Conservation (phyloP, 1,140 invertebrate species). For the Harpegnathos saltator region DNA sequence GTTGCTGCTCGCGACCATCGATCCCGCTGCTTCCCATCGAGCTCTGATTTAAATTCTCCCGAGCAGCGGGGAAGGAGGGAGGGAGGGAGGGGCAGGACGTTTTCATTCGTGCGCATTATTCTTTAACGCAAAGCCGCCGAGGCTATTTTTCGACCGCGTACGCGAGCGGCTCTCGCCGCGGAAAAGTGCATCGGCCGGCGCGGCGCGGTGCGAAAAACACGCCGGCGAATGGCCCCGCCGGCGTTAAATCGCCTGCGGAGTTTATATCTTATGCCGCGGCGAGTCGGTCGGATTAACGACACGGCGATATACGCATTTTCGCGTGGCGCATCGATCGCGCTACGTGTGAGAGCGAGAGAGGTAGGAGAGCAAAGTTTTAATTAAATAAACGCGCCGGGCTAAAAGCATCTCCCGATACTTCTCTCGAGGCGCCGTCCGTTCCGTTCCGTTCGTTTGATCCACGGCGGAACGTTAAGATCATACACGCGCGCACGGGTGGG, state of each 20-base stretch:
- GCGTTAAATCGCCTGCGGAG: constrained; percentile 29
- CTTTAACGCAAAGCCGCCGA: constrained; percentile 29
- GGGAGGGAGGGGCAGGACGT: neutral
- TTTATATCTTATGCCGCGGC: constrained; percentile 43
- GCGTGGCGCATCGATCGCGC: constrained; percentile 25
- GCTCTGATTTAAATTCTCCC: constrained; percentile 26
- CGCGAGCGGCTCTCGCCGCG: constrained; percentile 30
- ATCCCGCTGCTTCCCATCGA: constrained; percentile 23
- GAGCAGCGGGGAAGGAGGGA: too few relatives aligned
- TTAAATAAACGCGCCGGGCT: constrained; percentile 44
- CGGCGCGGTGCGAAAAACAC: constrained; percentile 6
- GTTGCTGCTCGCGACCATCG: neutral
- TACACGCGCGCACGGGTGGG: neutral
- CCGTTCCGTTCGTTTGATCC: constrained; percentile 27
- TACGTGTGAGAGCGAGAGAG: constrained; percentile 36
- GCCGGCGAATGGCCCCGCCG: constrained; percentile 1
- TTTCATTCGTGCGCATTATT: constrained; percentile 53
- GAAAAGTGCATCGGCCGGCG: neutral
- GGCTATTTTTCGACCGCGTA: constrained; percentile 33
- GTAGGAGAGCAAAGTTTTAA: constrained; percentile 55
- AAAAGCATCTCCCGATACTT: constrained; percentile 10
- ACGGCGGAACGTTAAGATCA: constrained; percentile 23
- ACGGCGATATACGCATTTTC: constrained; percentile 36
- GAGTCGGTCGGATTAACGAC: constrained; percentile 30
- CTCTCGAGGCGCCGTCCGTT: neutral